phyloP scores from a whole-genome alignment of 2,797 vertebrate genomes.

The Falco naumanni region DNA sequence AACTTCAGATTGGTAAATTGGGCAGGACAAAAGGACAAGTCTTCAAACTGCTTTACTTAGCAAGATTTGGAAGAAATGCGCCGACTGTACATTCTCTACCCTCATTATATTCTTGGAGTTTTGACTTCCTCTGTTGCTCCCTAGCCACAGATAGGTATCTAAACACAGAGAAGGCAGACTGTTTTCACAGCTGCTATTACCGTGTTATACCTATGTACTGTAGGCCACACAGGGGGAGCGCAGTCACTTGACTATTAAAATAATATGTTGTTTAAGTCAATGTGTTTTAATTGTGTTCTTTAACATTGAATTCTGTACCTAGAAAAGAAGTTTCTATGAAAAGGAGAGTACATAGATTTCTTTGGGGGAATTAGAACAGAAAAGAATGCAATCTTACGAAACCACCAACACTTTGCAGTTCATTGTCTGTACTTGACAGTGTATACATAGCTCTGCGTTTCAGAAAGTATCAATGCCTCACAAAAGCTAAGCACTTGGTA shows the following conservation, averaged over 20 bases:
- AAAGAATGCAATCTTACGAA: background rate
- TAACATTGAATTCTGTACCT: background rate
- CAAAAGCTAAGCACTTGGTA: background rate
- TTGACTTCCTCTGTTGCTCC: slow-evolving; percentile 65
- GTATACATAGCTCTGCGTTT: background rate
- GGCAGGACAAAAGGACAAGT: slow-evolving; percentile 30
- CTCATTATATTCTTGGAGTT: slow-evolving; percentile 48
- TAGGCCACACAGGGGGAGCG: slow-evolving; percentile 74
- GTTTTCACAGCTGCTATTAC: slow-evolving; percentile 78
- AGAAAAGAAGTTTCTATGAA: background rate
- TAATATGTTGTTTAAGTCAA: slow-evolving; percentile 21
- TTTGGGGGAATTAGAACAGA: background rate
- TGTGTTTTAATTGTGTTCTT: slow-evolving; percentile 3
- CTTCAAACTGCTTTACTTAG: slow-evolving; percentile 48
- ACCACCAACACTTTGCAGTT: background rate
- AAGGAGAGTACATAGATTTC: background rate
- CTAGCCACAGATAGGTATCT: slow-evolving; percentile 74
- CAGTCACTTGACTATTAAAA: background rate
- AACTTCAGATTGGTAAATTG: slow-evolving; percentile 21
- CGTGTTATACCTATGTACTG: slow-evolving; percentile 57
- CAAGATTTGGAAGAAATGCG: slow-evolving; percentile 25
- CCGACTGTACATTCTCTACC: slow-evolving; percentile 19
- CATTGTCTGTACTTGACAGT: background rate
- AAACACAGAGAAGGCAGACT: slow-evolving; percentile 68
- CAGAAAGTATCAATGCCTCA: background rate